Conservation (phyloP, 2,888 invertebrate genomes). For the Andrena chrysosceles region DNA sequence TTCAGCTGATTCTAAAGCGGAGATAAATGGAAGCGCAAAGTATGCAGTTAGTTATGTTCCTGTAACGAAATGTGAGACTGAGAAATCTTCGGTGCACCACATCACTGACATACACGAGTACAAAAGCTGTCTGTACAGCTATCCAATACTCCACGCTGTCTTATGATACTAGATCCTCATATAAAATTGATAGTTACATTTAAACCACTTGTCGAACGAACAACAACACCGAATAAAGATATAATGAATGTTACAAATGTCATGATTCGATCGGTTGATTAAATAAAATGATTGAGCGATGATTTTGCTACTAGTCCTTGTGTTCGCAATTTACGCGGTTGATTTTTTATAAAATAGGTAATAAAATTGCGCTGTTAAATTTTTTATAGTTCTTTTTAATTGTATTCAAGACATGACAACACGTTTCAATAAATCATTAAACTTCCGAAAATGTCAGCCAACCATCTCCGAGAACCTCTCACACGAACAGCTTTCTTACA, state of each 20-base stretch:
- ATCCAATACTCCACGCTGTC: constrained; percentile 61
- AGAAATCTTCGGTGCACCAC: constrained; percentile 63
- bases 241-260: not conserved
- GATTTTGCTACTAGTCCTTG: not conserved
- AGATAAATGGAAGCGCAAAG: constrained; percentile 43
- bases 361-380: not conserved
- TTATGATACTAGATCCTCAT: constrained; percentile 28
- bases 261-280: not conserved
- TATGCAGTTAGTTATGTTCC: constrained; percentile 73
- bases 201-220: not conserved
- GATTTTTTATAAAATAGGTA: not conserved
- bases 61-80: constrained; percentile 52
- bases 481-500: constrained; percentile 69
- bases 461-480: constrained; percentile 75
- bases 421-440: constrained; percentile 81
- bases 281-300: not conserved
- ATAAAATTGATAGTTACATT: constrained; percentile 40
- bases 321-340: not conserved
- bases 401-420: constrained; percentile 81
- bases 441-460: constrained; percentile 80
- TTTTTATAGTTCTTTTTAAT: constrained; percentile 74
- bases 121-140: constrained; percentile 71
- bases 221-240: constrained; percentile 23
- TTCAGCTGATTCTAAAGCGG: constrained; percentile 47
- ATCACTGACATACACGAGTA: constrained; percentile 76